These are phyloP conservation scores for Macropodus opercularis DNA, from an alignment of 2,797 vertebrate species.

Conservation along the genomic window DNA sequence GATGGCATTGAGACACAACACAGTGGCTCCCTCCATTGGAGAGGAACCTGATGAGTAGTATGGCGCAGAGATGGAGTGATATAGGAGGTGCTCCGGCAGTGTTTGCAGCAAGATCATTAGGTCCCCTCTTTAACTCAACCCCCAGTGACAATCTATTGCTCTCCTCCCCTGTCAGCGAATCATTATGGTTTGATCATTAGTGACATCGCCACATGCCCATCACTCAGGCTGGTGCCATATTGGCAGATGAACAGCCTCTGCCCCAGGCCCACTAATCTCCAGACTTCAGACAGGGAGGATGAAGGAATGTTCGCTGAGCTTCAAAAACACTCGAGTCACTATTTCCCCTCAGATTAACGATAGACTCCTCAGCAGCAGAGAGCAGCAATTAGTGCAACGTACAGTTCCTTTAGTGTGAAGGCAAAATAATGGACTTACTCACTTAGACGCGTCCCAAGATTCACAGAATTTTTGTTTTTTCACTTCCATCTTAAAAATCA, in stretches of 20 bases:
- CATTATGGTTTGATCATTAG: conserved; percentile 85
- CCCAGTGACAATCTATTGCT: conserved; percentile 82
- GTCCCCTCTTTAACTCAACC: conserved; percentile 79
- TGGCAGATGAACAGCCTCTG: conserved; percentile 82
- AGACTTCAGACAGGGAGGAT: conserved; percentile 76
- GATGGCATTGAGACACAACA: conserved; percentile 77
- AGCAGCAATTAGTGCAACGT: conserved; percentile 2
- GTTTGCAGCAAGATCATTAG: conserved; percentile 82
- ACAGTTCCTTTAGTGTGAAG: background rate
- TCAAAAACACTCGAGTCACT: conserved; percentile 38
- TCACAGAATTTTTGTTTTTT: no score
- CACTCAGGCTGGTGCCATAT: conserved; percentile 82
- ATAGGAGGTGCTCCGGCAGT: conserved; percentile 72
- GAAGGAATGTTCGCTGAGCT: conserved; percentile 70
- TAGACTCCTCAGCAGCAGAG: background rate
- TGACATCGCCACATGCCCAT: conserved; percentile 82
- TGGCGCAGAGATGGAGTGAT: conserved; percentile 72
- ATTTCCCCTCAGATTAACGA: conserved; percentile 20
- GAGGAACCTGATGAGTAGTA: conserved; percentile 70
- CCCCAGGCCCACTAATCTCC: conserved; percentile 74
- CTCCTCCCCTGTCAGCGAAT: conserved; percentile 83
- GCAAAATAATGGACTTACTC: background rate
- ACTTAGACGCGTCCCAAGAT: background rate
- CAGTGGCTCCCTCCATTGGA: conserved; percentile 70
- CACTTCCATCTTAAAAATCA: no score